These are phyloP conservation scores for Campoplex capitator DNA, from an alignment of 2,888 invertebrate genomes.

Conservation along the genomic window DNA sequence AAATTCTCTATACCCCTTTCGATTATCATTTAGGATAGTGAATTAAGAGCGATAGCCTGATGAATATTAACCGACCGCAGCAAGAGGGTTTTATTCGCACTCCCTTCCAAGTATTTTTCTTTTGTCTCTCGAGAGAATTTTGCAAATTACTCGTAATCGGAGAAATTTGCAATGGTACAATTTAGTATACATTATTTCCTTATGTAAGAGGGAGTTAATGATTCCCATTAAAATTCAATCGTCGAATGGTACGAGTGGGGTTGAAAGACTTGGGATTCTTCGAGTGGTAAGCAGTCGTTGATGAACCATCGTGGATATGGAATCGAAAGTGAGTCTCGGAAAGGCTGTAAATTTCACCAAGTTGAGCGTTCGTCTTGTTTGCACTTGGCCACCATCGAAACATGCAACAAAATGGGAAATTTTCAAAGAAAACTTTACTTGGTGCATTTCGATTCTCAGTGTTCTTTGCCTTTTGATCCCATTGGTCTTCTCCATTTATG, in stretches of 20 bases:
- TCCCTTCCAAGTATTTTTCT: not conserved
- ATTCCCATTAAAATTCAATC: not conserved
- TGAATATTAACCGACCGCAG: not conserved
- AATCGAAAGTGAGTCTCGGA: not conserved
- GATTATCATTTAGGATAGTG: not conserved
- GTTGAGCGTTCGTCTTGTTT: constrained; percentile 43
- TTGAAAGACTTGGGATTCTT: not conserved
- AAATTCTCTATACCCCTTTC: not conserved
- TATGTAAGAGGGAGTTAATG: not conserved
- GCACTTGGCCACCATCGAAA: constrained; percentile 65
- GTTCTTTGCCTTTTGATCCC: constrained; percentile 37
- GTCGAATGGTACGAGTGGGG: not conserved
- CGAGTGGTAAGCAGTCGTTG: not conserved
- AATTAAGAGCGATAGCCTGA: not conserved
- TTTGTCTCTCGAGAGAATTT: not conserved
- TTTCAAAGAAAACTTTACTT: constrained; percentile 42
- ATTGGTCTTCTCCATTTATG: constrained; percentile 42
- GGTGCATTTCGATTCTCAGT: constrained; percentile 41
- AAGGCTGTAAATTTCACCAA: constrained; percentile 55
- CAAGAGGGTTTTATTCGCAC: not conserved
- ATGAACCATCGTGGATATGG: not conserved
- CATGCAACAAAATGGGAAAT: constrained; percentile 40
- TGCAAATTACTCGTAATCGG: not conserved
- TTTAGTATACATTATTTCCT: not conserved
- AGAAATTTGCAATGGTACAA: not conserved